These are phyloP conservation scores for Stenopsyche tienmushanensis DNA, from an alignment of 1,140 invertebrate species.

Conservation along the genomic window DNA sequence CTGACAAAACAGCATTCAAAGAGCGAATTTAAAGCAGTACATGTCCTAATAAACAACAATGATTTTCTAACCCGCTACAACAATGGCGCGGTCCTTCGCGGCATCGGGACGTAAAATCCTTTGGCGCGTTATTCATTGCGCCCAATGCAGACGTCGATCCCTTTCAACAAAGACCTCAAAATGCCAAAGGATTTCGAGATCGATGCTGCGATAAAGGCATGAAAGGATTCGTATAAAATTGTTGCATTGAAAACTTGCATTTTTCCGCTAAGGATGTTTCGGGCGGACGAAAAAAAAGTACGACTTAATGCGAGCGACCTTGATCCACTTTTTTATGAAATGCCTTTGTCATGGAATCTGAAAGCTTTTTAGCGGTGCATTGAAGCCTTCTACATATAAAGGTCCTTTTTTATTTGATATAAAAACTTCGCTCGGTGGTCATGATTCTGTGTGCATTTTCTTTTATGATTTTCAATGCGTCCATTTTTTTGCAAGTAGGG, in stretches of 20 bases:
- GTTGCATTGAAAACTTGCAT: conserved; percentile 28
- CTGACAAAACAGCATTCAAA: conserved; percentile 22
- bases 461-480: not conserved
- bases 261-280: not conserved
- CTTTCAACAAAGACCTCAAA: conserved; percentile 18
- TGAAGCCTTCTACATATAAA: no score
- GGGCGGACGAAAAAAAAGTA: not conserved
- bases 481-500: not conserved
- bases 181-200: conserved; percentile 27
- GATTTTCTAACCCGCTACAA: not conserved
- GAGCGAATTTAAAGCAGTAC: conserved; percentile 4
- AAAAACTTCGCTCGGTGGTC: not conserved
- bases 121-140: conserved; percentile 22
- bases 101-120: conserved; percentile 6
- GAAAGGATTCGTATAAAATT: conserved; percentile 30
- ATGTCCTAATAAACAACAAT: conserved; percentile 1
- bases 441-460: not conserved
- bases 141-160: conserved; percentile 9
- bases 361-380: not conserved
- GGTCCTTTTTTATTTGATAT: not conserved
- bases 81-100: not conserved
- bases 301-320: conserved; percentile 10
- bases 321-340: conserved; percentile 21
- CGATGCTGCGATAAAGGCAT: conserved; percentile 19
- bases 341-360: not conserved